Conservation (phyloP, 2,888 invertebrate species). For the Eucera pruinosa region DNA sequence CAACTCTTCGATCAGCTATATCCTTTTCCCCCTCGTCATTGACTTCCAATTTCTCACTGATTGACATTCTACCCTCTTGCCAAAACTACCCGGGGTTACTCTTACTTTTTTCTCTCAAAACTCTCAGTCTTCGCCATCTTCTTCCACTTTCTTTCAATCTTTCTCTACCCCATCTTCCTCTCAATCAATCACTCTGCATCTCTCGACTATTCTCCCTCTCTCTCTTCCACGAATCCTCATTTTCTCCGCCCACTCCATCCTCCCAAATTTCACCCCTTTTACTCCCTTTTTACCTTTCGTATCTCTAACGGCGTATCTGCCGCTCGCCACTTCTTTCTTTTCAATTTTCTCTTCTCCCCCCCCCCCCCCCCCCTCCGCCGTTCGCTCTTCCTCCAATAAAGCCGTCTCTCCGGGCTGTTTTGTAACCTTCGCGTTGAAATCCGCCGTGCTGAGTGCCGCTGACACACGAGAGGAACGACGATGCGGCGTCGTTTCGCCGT, state of each 20-base stretch:
- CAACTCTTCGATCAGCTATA: too few species aligned
- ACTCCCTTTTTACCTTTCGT: neutral
- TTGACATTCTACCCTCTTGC: neutral
- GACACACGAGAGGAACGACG: conserved; percentile 41
- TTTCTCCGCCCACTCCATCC: neutral
- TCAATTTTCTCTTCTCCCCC: conserved; percentile 42
- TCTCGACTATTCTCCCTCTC: neutral
- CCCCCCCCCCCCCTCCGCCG: neutral
- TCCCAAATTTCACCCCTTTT: neutral
- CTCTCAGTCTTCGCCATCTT: neutral
- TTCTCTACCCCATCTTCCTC: conserved; percentile 10
- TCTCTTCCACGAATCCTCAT: neutral
- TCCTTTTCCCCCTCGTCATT: neutral
- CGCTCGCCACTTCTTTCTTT: conserved; percentile 36
- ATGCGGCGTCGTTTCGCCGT: conserved; percentile 41
- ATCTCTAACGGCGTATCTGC: conserved; percentile 33
- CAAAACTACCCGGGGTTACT: neutral
- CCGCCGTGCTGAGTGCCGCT: conserved; percentile 12
- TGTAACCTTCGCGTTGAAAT: conserved; percentile 30
- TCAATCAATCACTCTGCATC: conserved; percentile 16
- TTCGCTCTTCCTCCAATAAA: conserved; percentile 29
- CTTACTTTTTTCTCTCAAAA: neutral
- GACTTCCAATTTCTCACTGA: conserved; percentile 6
- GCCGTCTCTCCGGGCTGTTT: conserved; percentile 37
- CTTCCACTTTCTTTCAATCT: too few species aligned